Percentiles rank a stretch among this genome's conserved stretches.
phyloP scores from a whole-genome alignment of 2,797 vertebrate genomes.

The Apogon talboti region DNA sequence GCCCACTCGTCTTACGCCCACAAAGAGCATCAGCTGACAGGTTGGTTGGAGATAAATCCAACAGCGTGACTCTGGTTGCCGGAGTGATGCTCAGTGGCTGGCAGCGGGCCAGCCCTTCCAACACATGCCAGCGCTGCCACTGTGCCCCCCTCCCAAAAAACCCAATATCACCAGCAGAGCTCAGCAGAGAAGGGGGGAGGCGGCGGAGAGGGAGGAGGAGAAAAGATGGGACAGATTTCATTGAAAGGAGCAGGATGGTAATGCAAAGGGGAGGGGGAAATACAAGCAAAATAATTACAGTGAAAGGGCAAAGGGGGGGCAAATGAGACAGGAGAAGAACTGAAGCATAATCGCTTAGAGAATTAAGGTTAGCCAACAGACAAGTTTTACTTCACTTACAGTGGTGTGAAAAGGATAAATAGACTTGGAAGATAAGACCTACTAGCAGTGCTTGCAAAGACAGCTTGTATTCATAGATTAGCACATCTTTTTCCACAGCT shows the following conservation, averaged over 20 bases:
- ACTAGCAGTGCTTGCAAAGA: too few relatives aligned
- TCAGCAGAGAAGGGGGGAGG: conserved; percentile 42
- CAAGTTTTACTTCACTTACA: background rate
- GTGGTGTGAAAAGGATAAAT: background rate
- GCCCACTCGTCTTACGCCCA: conserved; percentile 63
- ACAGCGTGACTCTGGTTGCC: conserved; percentile 69
- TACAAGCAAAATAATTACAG: conserved; percentile 16
- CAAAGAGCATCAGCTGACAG: conserved; percentile 78
- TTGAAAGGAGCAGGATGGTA: conserved; percentile 30
- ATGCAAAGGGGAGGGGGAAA: conserved; percentile 19
- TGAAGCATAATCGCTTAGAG: background rate
- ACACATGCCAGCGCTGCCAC: conserved; percentile 73
- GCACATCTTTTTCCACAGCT: background rate
- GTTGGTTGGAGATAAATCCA: conserved; percentile 76
- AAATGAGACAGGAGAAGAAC: background rate
- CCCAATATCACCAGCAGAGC: conserved; percentile 64
- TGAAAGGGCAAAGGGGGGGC: background rate
- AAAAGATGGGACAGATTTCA: conserved; percentile 48
- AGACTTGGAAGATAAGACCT: background rate
- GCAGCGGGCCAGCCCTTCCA: conserved; percentile 61
- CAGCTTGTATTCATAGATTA: background rate
- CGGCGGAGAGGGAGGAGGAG: conserved; percentile 11
- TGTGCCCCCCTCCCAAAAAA: conserved; percentile 51
- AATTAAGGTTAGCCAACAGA: background rate
- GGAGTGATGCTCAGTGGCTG: conserved; percentile 67